Evolutionary conservation across 92 coral and sea anemone genomes (phyloP).

Genomic region (Porites rus): DNA sequence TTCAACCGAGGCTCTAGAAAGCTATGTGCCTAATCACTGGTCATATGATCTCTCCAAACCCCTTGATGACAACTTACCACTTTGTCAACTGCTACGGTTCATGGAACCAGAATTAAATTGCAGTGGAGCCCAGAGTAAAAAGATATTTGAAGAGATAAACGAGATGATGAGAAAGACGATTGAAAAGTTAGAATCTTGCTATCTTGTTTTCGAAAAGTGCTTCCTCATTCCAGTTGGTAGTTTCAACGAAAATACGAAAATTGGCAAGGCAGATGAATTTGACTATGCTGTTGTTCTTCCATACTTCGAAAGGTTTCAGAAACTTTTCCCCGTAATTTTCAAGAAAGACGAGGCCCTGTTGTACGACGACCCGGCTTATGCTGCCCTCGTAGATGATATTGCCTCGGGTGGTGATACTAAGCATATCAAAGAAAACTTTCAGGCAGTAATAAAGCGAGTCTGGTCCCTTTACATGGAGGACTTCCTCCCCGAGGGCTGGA

Average conservation of each 20-base stretch:
- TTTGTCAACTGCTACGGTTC: conserved; percentile 47
- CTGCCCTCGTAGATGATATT: conserved; percentile 36
- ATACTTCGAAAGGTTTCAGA: conserved; percentile 40
- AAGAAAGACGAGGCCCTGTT: conserved; percentile 43
- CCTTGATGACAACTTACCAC: conserved; percentile 27
- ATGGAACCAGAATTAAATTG: conserved; percentile 41
- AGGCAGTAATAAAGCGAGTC: conserved; percentile 26
- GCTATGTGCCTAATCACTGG: conserved; percentile 2
- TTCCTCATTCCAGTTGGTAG: conserved; percentile 55
- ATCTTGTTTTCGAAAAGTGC: conserved; percentile 49
- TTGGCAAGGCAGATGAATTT: conserved; percentile 50
- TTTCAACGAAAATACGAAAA: conserved; percentile 44
- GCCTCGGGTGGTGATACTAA: conserved; percentile 30
- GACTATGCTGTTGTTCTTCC: conserved; percentile 59
- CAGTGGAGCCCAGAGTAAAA: conserved; percentile 13
- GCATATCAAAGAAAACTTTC: conserved; percentile 44
- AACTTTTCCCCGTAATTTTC: conserved; percentile 43
- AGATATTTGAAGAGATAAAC: conserved; percentile 35
- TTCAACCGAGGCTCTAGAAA: neutral
- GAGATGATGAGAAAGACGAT: conserved; percentile 37
- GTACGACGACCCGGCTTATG: conserved; percentile 39
- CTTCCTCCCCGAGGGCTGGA: conserved; percentile 55
- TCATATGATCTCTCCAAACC: conserved; percentile 6
- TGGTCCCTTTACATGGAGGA: conserved; percentile 54
- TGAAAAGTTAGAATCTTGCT: conserved; percentile 35